Evolutionary conservation across 2,888 invertebrate species (phyloP).

Genomic region (Idaea straminata): DNA sequence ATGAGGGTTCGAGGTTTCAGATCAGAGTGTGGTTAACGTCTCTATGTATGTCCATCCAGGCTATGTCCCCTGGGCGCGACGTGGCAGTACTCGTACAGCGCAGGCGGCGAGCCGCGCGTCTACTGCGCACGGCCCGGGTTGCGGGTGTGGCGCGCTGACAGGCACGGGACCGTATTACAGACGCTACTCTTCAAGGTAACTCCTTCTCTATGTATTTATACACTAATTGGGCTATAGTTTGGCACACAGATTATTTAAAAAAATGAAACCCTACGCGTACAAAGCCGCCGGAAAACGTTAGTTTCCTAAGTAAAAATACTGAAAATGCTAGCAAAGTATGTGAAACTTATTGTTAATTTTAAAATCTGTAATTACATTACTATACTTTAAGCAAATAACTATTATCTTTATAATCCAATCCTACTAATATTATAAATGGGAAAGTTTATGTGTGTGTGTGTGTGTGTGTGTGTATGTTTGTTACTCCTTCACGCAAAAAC

Average conservation of each 20-base stretch:
- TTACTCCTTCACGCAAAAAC: no score
- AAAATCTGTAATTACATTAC: no score
- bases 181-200: conserved; percentile 90
- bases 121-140: conserved; percentile 91
- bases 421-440: no score
- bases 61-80: conserved; percentile 71
- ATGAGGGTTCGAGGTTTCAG: conserved; percentile 15
- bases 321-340: background rate
- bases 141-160: conserved; percentile 90
- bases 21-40: background rate
- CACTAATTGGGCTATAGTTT: background rate
- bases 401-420: no score
- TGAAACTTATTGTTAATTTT: no score
- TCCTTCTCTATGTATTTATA: background rate
- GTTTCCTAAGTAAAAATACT: background rate
- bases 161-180: conserved; percentile 87
- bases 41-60: conserved; percentile 38
- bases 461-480: no score
- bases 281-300: no score
- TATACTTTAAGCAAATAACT: no score
- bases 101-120: conserved; percentile 81
- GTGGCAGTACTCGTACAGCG: conserved; percentile 77
- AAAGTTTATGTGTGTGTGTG: no score
- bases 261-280: no score
- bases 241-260: no score